phyloP scores from a whole-genome alignment of 2,113 vertebrate species.

The Mustela lutreola region DNA sequence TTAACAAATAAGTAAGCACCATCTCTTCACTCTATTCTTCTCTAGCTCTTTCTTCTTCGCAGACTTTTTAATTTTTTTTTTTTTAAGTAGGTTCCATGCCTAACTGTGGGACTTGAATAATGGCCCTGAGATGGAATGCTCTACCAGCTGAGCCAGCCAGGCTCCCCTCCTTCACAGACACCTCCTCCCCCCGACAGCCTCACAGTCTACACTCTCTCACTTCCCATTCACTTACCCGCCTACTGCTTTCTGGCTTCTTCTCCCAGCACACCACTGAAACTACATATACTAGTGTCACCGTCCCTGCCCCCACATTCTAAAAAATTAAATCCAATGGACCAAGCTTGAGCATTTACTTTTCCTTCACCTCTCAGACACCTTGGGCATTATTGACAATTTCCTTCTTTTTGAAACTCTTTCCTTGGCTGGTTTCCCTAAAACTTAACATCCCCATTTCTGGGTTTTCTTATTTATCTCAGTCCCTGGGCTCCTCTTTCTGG shows the following conservation, averaged over 20 bases:
- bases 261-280: not conserved
- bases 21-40: not conserved
- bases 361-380: not conserved
- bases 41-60: not conserved
- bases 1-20: not conserved
- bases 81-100: not conserved
- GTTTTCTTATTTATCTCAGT: no score
- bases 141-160: not conserved
- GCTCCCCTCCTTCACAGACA: not conserved
- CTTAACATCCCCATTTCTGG: not conserved
- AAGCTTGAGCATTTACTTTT: not conserved
- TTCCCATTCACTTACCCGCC: not conserved
- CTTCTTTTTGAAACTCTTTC: not conserved
- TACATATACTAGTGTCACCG: accelerated
- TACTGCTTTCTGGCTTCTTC: not conserved
- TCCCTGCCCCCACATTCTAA: not conserved
- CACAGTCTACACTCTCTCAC: not conserved
- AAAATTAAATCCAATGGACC: not conserved
- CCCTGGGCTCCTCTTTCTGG: no score
- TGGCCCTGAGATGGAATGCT: not conserved
- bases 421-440: not conserved
- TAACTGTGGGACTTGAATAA: not conserved
- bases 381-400: not conserved
- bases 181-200: not conserved
- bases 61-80: not conserved